phyloP scores from a whole-genome alignment of 2,888 invertebrate genomes.

The Conomelus anceps region DNA sequence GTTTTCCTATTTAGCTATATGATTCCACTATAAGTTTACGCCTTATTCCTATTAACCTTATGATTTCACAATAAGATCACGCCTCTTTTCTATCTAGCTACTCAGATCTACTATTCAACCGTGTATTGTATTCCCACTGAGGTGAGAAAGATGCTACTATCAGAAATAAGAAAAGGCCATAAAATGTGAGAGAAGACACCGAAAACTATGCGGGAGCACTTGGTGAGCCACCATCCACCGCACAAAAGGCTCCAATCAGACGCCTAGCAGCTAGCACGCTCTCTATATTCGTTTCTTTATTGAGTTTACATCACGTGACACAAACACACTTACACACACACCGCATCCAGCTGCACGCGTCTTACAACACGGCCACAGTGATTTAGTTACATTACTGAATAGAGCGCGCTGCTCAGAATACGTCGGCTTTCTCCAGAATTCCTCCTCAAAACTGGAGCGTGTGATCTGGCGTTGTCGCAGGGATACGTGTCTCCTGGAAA shows the following conservation, averaged over 20 bases:
- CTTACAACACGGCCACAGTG: not conserved
- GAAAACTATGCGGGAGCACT: not conserved
- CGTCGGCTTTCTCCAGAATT: not conserved
- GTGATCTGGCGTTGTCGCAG: not conserved
- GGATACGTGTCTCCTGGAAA: not conserved
- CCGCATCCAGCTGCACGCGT: not conserved
- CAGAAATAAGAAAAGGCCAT: not conserved
- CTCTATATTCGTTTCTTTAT: not conserved
- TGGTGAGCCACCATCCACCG: too few relatives aligned
- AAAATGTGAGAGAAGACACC: not conserved
- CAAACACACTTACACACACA: not conserved
- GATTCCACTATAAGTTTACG: too few relatives aligned
- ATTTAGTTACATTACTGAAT: constrained; percentile 10
- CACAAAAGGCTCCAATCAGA: not conserved
- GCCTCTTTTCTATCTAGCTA: too few relatives aligned
- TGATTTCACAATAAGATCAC: too few relatives aligned
- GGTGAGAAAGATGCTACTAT: too few relatives aligned
- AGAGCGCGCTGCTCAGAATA: not conserved
- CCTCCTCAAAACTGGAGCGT: not conserved
- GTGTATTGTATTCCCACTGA: too few relatives aligned
- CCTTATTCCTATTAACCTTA: too few relatives aligned
- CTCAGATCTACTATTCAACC: too few relatives aligned
- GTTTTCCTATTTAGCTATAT: too few relatives aligned
- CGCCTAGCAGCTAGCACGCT: not conserved
- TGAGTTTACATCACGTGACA: not conserved